Evolutionary conservation across 2,888 invertebrate species (phyloP).

Genomic region (Latrodectus elegans): DNA sequence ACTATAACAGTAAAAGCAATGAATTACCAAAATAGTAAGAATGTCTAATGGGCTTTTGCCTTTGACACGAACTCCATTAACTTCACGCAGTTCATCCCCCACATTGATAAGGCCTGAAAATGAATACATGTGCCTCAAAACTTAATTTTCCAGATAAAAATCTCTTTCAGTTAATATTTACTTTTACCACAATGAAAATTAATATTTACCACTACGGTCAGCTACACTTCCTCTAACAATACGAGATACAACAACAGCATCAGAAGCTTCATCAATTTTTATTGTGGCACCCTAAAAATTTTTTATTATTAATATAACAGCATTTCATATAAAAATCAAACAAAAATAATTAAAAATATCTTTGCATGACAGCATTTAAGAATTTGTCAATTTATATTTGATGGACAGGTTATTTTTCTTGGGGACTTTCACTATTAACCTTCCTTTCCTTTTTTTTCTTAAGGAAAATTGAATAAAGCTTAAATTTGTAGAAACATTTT

Average conservation of each 20-base stretch:
- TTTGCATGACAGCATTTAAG: too few species aligned
- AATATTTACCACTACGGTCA: constrained; percentile 83
- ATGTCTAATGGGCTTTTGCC: constrained; percentile 94
- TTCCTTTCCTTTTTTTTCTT: too few species aligned
- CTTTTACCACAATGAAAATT: neutral
- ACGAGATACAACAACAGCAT: constrained; percentile 94
- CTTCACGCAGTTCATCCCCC: constrained; percentile 97
- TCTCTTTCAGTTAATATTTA: too few species aligned
- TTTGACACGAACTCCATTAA: constrained; percentile 93
- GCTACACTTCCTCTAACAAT: constrained; percentile 98
- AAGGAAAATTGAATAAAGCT: too few species aligned
- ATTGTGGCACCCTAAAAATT: constrained; percentile 86
- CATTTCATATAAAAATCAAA: too few species aligned
- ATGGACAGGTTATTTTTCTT: too few species aligned
- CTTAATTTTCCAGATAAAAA: neutral
- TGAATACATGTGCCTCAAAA: neutral
- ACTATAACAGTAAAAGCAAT: too few species aligned
- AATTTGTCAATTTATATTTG: too few species aligned
- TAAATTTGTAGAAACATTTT: too few species aligned
- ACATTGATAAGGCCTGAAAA: constrained; percentile 88
- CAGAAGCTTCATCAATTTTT: constrained; percentile 93
- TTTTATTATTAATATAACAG: too few species aligned
- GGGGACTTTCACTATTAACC: too few species aligned
- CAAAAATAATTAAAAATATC: too few species aligned
- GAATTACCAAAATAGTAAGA: constrained; percentile 86